Percentiles rank a stretch among this genome's conserved stretches.
phyloP scores from a whole-genome alignment of 2,888 invertebrate genomes.

The Unio pictorum region DNA sequence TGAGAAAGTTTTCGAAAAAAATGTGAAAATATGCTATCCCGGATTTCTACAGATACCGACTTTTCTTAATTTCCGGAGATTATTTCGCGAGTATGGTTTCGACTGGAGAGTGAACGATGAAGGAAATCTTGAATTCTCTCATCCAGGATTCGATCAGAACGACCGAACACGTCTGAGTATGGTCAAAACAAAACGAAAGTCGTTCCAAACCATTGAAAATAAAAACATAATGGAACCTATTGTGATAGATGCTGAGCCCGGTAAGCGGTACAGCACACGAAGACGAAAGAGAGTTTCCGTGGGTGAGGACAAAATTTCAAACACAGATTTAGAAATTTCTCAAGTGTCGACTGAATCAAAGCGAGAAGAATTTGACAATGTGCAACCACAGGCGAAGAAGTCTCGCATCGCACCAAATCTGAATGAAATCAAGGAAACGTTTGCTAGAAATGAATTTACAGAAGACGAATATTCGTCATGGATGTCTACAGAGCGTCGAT shows the following conservation, averaged over 20 bases:
- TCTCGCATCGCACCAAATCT: no score
- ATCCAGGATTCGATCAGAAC: slow-evolving; percentile 49
- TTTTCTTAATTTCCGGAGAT: slow-evolving; percentile 63
- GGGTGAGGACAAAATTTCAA: slow-evolving; percentile 1
- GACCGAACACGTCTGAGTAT: slow-evolving; percentile 39
- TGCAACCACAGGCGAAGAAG: background rate
- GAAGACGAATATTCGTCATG: slow-evolving; percentile 50
- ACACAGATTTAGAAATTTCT: no score
- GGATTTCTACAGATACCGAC: slow-evolving; percentile 65
- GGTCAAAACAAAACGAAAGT: slow-evolving; percentile 41
- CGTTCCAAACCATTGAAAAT: slow-evolving; percentile 10
- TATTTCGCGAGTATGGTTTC: slow-evolving; percentile 67
- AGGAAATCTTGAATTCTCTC: slow-evolving; percentile 56
- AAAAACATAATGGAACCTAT: background rate
- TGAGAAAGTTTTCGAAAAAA: slow-evolving; percentile 49
- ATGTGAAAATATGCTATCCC: slow-evolving; percentile 61
- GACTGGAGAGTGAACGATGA: slow-evolving; percentile 47
- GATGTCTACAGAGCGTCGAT: slow-evolving; percentile 16
- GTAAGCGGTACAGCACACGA: slow-evolving; percentile 21
- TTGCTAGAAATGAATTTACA: slow-evolving; percentile 54
- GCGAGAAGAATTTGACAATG: background rate
- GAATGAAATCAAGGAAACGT: slow-evolving; percentile 29
- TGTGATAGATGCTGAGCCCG: slow-evolving; percentile 18
- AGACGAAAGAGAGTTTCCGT: slow-evolving; percentile 14
- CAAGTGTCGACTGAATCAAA: no score